Conservation (phyloP, 2,113 vertebrate species). For the Alligator sinensis region DNA sequence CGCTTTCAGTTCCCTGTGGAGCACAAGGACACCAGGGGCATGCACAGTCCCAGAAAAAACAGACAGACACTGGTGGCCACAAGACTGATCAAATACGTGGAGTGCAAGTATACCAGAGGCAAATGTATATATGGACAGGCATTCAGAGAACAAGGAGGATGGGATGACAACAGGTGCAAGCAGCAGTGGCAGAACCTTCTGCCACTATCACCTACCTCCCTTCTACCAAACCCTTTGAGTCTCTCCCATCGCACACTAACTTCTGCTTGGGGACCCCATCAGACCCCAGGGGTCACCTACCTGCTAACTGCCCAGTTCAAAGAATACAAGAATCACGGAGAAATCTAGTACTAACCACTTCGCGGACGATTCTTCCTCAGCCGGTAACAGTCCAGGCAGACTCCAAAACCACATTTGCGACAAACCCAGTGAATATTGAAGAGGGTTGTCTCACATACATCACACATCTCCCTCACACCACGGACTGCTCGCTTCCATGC, state of each 20-base stretch:
- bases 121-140: background rate
- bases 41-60: too few species aligned
- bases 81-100: background rate
- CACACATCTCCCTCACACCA: conserved; percentile 97
- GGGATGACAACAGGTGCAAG: background rate
- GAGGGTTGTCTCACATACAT: conserved; percentile 97
- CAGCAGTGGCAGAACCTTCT: background rate
- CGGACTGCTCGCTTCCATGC: conserved; percentile 98
- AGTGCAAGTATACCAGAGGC: too few species aligned
- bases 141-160: background rate
- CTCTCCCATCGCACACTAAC: background rate
- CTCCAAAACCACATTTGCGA: conserved; percentile 97
- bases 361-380: conserved; percentile 92
- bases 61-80: background rate
- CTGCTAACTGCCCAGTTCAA: background rate
- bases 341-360: conserved; percentile 84
- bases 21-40: too few species aligned
- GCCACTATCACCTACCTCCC: background rate
- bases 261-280: background rate
- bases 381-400: conserved; percentile 97
- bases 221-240: background rate
- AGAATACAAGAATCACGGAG: background rate
- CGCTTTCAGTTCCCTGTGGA: too few species aligned
- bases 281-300: background rate
- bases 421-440: conserved; percentile 99